These are phyloP conservation scores for Eristalis tenax DNA, from an alignment of 2,888 invertebrate genomes.

Conservation along the genomic window DNA sequence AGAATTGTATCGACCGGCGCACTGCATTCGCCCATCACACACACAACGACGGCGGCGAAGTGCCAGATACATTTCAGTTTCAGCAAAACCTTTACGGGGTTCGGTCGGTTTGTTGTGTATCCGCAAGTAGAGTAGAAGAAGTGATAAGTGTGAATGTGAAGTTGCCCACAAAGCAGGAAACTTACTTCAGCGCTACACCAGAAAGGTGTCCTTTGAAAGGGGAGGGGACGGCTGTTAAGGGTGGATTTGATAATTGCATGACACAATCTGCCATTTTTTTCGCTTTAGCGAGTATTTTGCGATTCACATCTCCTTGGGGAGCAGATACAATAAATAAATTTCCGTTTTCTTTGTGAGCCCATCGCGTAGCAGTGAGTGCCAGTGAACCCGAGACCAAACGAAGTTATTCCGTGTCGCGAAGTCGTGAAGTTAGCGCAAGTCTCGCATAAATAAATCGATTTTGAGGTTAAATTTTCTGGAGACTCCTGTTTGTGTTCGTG, in stretches of 20 bases:
- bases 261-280: conserved; percentile 54
- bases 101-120: conserved; percentile 29
- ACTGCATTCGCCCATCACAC: conserved; percentile 39
- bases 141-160: not conserved
- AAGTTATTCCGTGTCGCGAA: conserved; percentile 39
- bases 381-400: conserved; percentile 52
- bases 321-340: conserved; percentile 54
- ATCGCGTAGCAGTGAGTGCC: conserved; percentile 43
- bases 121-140: not conserved
- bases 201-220: conserved; percentile 15
- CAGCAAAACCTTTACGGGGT: conserved; percentile 46
- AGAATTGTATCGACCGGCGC: conserved; percentile 66
- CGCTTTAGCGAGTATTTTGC: not conserved
- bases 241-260: conserved; percentile 49
- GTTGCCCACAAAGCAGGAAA: not conserved
- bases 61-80: conserved; percentile 69
- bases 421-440: conserved; percentile 64
- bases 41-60: conserved; percentile 38
- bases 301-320: not conserved
- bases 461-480: conserved; percentile 63
- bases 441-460: conserved; percentile 69
- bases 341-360: conserved; percentile 30
- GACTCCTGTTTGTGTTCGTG: conserved; percentile 30
- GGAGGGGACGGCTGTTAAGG: conserved; percentile 45
- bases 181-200: not conserved